phyloP scores from a whole-genome alignment of 2,113 vertebrate genomes.

The Rhea americana region DNA sequence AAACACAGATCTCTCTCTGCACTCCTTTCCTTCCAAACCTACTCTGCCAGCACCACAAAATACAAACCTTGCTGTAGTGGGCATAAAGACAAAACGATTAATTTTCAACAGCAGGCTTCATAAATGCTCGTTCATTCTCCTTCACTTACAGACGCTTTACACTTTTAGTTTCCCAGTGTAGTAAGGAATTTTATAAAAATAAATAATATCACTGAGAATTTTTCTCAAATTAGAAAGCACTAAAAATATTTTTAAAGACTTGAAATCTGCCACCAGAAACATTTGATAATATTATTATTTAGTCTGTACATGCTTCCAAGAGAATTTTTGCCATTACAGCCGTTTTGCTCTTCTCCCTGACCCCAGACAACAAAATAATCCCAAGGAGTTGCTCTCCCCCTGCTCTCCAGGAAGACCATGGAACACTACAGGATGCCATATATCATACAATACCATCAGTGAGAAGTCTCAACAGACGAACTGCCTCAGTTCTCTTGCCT shows the following conservation, averaged over 20 bases:
- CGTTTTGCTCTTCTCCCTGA: neutral
- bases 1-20: neutral
- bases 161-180: neutral
- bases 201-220: neutral
- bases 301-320: neutral
- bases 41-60: neutral
- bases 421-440: neutral
- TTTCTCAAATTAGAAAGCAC: neutral
- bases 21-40: neutral
- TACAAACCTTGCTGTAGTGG: neutral
- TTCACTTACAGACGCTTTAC: neutral
- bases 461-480: neutral
- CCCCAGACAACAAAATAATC: neutral
- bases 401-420: neutral
- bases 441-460: neutral
- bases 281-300: neutral
- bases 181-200: accelerated
- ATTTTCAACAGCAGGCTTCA: neutral
- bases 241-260: neutral
- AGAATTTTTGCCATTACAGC: neutral
- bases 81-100: neutral
- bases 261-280: neutral
- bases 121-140: neutral
- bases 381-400: neutral
- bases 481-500: neutral